Conservation (phyloP, 2,113 vertebrate species). For the Prinia subflava region DNA sequence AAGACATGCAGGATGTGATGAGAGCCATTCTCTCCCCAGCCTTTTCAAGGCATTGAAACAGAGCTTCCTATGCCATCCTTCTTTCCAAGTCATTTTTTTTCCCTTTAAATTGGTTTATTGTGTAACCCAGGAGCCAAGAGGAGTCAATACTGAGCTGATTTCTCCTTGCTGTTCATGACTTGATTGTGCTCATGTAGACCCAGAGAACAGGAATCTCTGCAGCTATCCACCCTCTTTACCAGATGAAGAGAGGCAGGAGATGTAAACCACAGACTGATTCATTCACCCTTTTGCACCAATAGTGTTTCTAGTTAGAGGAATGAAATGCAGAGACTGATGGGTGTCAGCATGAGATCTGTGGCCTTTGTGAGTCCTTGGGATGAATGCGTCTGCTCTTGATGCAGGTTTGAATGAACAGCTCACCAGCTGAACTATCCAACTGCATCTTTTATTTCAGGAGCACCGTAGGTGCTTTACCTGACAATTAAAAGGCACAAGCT, state of each 20-base stretch:
- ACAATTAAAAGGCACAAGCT: not conserved
- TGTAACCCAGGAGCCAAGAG: not conserved
- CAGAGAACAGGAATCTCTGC: not conserved
- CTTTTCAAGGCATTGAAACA: not conserved
- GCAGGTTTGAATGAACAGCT: not conserved
- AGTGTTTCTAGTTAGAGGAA: not conserved
- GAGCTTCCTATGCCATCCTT: not conserved
- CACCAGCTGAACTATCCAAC: not conserved
- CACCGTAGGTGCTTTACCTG: not conserved
- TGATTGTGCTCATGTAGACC: not conserved
- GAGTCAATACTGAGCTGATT: not conserved
- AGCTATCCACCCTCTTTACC: not conserved
- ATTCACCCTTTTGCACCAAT: not conserved
- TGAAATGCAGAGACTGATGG: not conserved
- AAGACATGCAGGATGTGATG: not conserved
- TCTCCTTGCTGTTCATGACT: not conserved
- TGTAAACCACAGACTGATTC: not conserved
- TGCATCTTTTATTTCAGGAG: not conserved
- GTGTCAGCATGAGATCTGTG: not conserved
- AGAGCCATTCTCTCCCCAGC: not conserved
- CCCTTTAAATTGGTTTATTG: not conserved
- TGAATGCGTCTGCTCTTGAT: not conserved
- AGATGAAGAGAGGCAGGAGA: not conserved
- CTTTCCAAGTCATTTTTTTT: not conserved
- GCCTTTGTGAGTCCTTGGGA: not conserved